Base-by-base conservation (phyloP, 2,888 invertebrate species). In the Horisme vitalbata region DNA sequence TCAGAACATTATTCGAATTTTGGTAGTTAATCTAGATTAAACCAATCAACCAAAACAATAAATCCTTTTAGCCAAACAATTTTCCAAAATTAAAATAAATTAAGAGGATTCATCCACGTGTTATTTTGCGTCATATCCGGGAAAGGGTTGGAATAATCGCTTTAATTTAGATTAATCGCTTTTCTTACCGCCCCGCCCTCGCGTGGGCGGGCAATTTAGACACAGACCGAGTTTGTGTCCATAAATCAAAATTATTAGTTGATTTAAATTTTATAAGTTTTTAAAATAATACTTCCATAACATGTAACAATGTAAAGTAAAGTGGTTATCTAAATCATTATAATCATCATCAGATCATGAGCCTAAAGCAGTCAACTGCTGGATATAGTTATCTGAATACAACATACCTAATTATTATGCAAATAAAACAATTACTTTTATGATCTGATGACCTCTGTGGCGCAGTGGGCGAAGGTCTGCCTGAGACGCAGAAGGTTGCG, bases 81-180 rank as follows among this genome's bases (percentile, higher is more conserved):
- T 49, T 26, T 8, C 26, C 33, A 27, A 39, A 35, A 54, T 54
- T 55, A 43, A 52, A 59, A 55, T 48, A 44, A 50, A 45, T 55
- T 55, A 45, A 63, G 59, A 57, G 59, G 55, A 63, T 52, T 55
- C 48, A 45, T 60, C 54, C 54, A 48, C 48, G 48, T 50, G 48
- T 56, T 61, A 59, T 66, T 66, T 62, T 59, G 59, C 64, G 63
- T 68, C 67, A 75, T 73, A 66, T 65, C 63, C 61, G 63, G 68
- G 65, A 70, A 79, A 81, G 83, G 80, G 79, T 81, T 75, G 44
- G 66, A 68, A 72, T 81, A 76, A 80, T 78, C 68, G 70, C 61
- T 72, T 72, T 83, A 80, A 82, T 83, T 75, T 75, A 78, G 76
- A 83, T 83, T 77, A 79, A 83, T 82, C 68, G 72, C 63, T 65